Conservation (phyloP, 2,888 invertebrate species). For the Phengaris arion region DNA sequence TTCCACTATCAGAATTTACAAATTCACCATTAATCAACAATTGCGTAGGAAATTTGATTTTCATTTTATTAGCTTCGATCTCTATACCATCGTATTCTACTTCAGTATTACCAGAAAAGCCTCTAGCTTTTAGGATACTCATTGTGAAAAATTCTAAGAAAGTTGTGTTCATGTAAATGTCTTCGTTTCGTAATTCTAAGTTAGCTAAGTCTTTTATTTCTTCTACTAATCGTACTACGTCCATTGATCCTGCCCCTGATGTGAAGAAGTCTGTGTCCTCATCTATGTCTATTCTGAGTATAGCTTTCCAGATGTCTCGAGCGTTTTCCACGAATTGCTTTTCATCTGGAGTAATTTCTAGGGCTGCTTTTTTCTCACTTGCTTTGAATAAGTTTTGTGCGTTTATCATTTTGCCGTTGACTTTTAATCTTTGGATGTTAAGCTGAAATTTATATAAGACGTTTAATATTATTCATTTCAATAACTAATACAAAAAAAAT, state of each 20-base stretch:
- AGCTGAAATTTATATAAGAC: slow-evolving; percentile 70
- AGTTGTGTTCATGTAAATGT: slow-evolving; percentile 94
- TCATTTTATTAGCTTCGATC: slow-evolving; percentile 89
- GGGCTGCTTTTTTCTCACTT: slow-evolving; percentile 68
- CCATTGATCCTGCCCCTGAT: slow-evolving; percentile 98
- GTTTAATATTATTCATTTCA: neutral
- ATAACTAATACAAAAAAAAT: too few species aligned
- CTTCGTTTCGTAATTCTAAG: slow-evolving; percentile 90
- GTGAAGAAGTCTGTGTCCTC: slow-evolving; percentile 94
- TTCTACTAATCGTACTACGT: slow-evolving; percentile 95
- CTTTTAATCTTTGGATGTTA: slow-evolving; percentile 87
- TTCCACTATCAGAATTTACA: slow-evolving; percentile 85
- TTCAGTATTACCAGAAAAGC: slow-evolving; percentile 75
- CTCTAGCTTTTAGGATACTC: slow-evolving; percentile 84
- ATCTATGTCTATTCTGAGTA: slow-evolving; percentile 87
- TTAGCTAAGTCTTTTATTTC: slow-evolving; percentile 91
- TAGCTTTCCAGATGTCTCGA: slow-evolving; percentile 89
- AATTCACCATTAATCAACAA: slow-evolving; percentile 95
- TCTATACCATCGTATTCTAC: slow-evolving; percentile 87
- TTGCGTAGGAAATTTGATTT: slow-evolving; percentile 92
- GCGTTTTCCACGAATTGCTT: slow-evolving; percentile 82
- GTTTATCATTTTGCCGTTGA: slow-evolving; percentile 89
- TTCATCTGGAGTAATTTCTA: slow-evolving; percentile 88
- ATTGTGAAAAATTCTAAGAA: slow-evolving; percentile 89
- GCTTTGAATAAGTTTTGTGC: slow-evolving; percentile 89